Conservation (phyloP, 37 sponge, comb jelly and placozoan species). For the Halichondria panicea region DNA sequence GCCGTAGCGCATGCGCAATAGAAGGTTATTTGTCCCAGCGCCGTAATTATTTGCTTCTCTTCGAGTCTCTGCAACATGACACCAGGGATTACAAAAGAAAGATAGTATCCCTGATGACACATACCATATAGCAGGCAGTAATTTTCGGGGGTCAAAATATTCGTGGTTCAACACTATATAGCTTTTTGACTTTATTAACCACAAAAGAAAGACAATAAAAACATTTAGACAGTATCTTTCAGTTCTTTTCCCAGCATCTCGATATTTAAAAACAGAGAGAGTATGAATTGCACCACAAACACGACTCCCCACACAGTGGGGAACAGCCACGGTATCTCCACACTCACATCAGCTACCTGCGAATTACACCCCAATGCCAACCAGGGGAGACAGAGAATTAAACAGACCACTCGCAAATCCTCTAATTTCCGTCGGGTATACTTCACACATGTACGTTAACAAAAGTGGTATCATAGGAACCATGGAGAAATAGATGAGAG, state of each 20-base stretch:
- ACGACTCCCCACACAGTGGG: conserved; percentile 28
- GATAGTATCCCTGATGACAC: too few relatives aligned
- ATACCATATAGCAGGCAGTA: too few relatives aligned
- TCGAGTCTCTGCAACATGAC: too few relatives aligned
- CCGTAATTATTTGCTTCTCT: too few relatives aligned
- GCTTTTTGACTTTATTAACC: too few relatives aligned
- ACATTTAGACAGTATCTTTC: conserved; percentile 1
- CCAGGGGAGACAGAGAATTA: not conserved
- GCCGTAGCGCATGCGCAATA: too few relatives aligned
- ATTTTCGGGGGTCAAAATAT: too few relatives aligned
- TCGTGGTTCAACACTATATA: too few relatives aligned
- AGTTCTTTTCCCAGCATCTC: conserved; percentile 33
- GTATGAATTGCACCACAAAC: conserved; percentile 10
- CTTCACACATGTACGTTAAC: conserved; percentile 40
- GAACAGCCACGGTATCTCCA: conserved; percentile 30
- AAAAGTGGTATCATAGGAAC: conserved; percentile 16
- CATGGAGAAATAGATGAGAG: conserved; percentile 43
- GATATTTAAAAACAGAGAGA: conserved; percentile 15
- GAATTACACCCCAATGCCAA: conserved; percentile 17
- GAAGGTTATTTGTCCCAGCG: too few relatives aligned
- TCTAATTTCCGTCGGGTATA: conserved; percentile 45
- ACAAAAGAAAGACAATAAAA: too few relatives aligned
- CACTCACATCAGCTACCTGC: conserved; percentile 20
- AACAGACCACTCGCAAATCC: conserved; percentile 3
- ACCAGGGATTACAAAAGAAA: too few relatives aligned